Evolutionary conservation across 2,888 invertebrate species (phyloP), one percentile per base, ranked within the genome.

Genomic region (Oscheius onirici): DNA sequence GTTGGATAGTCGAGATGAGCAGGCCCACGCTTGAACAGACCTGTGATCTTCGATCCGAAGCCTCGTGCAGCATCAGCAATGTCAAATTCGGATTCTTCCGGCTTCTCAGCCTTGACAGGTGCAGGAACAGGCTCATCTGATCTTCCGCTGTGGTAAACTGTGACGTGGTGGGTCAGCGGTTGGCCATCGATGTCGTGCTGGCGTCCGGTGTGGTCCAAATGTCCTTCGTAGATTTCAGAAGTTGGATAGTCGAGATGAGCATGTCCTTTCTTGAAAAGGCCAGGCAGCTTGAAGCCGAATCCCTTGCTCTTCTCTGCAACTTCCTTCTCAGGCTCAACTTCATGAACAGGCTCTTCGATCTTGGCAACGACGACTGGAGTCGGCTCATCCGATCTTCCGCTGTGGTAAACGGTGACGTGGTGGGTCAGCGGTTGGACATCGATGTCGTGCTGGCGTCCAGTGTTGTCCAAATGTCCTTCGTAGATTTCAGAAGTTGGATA

Each of bases 381-480:
- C 10, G 70, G 75, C 24, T 75, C 70, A 40, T 75, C 72, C 43
- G 66, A 72, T 44, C 44, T 46, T 28, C 67, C 73, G 15, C 54
- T 49, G 54, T 70, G 76, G 67, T 81, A 81, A 52, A 77, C 66
- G 13, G 65, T 11, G 24, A 80, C 81, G 57, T 77, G 73, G 49
- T 74, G 71, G 24, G 70, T 65, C 63, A 82, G 49, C 22, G 76
- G 77, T 11, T 69, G 22, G 17, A 66, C 77, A 11, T 77, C 77
- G 28, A 81, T 65, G 24, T 81, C 81, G 11, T 41, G 13, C 11
- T 55, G 22, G 44, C 71, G 46, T 22, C 54, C 68, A 55, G 77
- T 80, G 44, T 72, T 65, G 28, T 77, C 76, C 26, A 73, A 24
- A 54, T 77, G 79, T 58, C 80, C 80, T 26, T 70, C 72, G 68